A percentile compares a stretch with the other conserved stretches of the same genome.
These are phyloP conservation scores for Spondyliosoma cantharus DNA, from an alignment of 2,797 vertebrate species.

Conservation along the genomic window DNA sequence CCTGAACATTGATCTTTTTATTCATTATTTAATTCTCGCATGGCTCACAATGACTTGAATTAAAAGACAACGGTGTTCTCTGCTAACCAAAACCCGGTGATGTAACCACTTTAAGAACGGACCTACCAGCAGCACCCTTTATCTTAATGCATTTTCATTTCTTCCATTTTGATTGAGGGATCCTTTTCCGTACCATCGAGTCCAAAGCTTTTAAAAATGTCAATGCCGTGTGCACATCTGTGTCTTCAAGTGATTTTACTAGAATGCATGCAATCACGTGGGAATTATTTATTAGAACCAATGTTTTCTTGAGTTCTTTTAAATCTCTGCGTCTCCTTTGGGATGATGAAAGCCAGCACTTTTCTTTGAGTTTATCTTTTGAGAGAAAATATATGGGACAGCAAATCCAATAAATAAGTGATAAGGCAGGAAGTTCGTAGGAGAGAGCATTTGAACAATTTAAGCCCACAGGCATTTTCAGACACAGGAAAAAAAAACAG, in stretches of 20 bases:
- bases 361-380: constrained; percentile 78
- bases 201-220: constrained; percentile 12
- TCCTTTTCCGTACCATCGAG: constrained; percentile 16
- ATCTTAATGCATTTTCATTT: constrained; percentile 23
- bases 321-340: constrained; percentile 55
- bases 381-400: constrained; percentile 79
- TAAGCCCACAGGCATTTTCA: constrained; percentile 79
- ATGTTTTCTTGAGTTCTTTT: constrained; percentile 68
- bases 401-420: constrained; percentile 83
- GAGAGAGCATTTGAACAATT: constrained; percentile 80
- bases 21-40: constrained; percentile 12
- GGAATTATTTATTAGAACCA: constrained; percentile 71
- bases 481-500: constrained; percentile 46
- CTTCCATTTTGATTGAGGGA: constrained; percentile 20
- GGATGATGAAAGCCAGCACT: constrained; percentile 73
- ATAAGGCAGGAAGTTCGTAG: constrained; percentile 79
- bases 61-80: constrained; percentile 39
- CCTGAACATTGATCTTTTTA: neutral
- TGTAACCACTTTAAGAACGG: constrained; percentile 10
- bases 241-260: constrained; percentile 50
- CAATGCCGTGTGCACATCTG: constrained; percentile 11
- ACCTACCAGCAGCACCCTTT: neutral
- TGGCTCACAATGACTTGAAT: constrained; percentile 46
- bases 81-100: constrained; percentile 26
- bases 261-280: constrained; percentile 50